phyloP scores from a whole-genome alignment of 2,888 invertebrate genomes.

The Drosophila vallismaia region DNA sequence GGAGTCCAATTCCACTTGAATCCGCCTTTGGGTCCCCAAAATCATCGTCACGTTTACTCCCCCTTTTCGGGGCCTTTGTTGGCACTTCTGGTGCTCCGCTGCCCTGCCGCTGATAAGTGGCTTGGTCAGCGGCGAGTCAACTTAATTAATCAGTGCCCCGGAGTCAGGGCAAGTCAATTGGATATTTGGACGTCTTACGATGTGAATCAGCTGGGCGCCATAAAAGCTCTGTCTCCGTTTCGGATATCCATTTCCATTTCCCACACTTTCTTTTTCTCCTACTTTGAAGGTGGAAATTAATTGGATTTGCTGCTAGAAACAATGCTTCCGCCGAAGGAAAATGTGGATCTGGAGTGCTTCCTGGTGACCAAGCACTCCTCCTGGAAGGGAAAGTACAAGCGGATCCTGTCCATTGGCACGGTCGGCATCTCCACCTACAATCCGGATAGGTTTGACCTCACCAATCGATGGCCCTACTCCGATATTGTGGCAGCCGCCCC shows the following conservation, averaged over 20 bases:
- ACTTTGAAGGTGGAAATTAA: constrained; percentile 18
- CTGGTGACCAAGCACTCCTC: constrained; percentile 98
- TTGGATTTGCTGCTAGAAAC: constrained; percentile 12
- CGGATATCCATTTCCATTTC: constrained; percentile 4
- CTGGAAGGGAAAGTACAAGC: constrained; percentile 99
- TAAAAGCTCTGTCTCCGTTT: constrained; percentile 10
- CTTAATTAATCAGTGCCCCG: constrained; percentile 60
- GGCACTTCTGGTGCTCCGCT: constrained; percentile 34
- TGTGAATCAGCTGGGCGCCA: constrained; percentile 40
- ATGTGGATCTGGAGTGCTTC: constrained; percentile 98
- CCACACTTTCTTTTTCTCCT: constrained; percentile 19
- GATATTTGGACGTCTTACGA: constrained; percentile 18
- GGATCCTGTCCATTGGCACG: constrained; percentile 98
- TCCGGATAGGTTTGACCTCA: constrained; percentile 93
- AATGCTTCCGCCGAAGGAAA: constrained; percentile 87
- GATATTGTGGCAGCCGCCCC: constrained; percentile 91
- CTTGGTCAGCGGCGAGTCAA: constrained; percentile 26
- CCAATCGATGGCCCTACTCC: constrained; percentile 95
- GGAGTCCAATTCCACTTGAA: neutral
- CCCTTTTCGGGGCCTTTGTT: constrained; percentile 64
- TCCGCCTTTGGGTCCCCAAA: constrained; percentile 21
- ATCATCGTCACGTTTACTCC: constrained; percentile 68
- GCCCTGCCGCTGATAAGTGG: constrained; percentile 55
- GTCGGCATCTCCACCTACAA: constrained; percentile 98
- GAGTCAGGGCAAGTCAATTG: constrained; percentile 36